Evolutionary conservation across 2,797 vertebrate species (phyloP), one percentile per base, ranked within the genome.

Genomic region (Sciaenops ocellatus): DNA sequence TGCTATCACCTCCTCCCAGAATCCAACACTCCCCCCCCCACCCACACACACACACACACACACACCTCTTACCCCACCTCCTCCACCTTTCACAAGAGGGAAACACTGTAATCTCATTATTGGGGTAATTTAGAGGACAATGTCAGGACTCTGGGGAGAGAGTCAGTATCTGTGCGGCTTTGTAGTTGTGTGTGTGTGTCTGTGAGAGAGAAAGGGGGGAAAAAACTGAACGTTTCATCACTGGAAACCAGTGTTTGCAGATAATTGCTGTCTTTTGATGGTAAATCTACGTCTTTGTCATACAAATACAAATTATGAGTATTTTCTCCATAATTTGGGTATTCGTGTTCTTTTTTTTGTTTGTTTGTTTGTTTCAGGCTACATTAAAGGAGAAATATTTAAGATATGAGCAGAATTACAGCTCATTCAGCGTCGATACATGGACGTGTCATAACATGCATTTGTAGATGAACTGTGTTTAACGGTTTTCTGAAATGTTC

Each of bases 31-130:
- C 82, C 82, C 78, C 62, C 41, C 65, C 5, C 17, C 42, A n/a
- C n/a, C n/a, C n/a, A n/a, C n/a, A n/a, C 69, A 28, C 62, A 47
- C 79, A 50, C 76, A 57, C 69, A 26, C 41, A 34, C 66, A 46
- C 76, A 13, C 57, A 12, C 7, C 20, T 77, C 76, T 18, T 38
- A 38, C 80, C 72, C 70, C 67, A 57, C 70, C 87, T 73, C 80
- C 55, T 61, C 83, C 84, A 82, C 85, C 87, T 77, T 84, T 90
- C 90, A 93, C 91, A 70, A 82, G 85, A 93, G 79, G 79, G 82
- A 91, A 94, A 90, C 89, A 69, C 78, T 94, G 89, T 93, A 95
- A 96, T 96, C 95, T 96, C 95, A 96, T 96, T 96, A 97, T 90
- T 94, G 93, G 92, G 90, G 92, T 95, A 92, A 95, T 96, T 95